These are phyloP conservation scores for Saccopteryx leptura DNA, from an alignment of 2,113 vertebrate genomes.

Conservation along the genomic window DNA sequence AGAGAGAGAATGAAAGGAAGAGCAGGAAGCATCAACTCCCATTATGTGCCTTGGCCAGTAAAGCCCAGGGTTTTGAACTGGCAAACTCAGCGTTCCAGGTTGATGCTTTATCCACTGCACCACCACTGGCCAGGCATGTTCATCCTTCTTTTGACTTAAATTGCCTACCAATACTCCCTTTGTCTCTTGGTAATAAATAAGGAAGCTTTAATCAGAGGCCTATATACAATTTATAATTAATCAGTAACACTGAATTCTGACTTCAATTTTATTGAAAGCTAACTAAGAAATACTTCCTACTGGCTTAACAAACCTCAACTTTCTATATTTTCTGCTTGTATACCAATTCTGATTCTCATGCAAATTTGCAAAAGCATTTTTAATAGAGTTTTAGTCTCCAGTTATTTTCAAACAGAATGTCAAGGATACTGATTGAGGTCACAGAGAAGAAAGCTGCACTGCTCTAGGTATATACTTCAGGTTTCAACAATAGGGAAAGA, in stretches of 20 bases:
- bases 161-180: neutral
- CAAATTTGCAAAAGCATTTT: conserved; percentile 48
- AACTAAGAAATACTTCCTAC: conserved; percentile 35
- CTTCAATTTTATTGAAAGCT: conserved; percentile 25
- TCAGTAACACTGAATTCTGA: conserved; percentile 31
- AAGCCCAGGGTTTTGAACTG: no score
- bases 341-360: conserved; percentile 5
- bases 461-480: conserved; percentile 2
- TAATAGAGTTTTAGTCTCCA: neutral
- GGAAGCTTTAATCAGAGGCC: neutral
- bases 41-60: no score
- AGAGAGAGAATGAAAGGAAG: no score
- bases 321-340: conserved; percentile 7
- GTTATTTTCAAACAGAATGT: conserved; percentile 23
- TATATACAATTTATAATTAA: neutral
- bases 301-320: conserved; percentile 3
- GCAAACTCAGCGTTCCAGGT: no score
- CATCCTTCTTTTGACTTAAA: conserved; percentile 45
- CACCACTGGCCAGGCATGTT: neutral
- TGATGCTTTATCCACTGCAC: no score
- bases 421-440: neutral
- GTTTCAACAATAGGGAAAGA: neutral
- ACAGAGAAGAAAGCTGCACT: conserved; percentile 24
- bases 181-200: neutral
- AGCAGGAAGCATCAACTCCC: no score